Base-by-base conservation (phyloP, 2,113 vertebrate species). In the Nibea coibor region DNA sequence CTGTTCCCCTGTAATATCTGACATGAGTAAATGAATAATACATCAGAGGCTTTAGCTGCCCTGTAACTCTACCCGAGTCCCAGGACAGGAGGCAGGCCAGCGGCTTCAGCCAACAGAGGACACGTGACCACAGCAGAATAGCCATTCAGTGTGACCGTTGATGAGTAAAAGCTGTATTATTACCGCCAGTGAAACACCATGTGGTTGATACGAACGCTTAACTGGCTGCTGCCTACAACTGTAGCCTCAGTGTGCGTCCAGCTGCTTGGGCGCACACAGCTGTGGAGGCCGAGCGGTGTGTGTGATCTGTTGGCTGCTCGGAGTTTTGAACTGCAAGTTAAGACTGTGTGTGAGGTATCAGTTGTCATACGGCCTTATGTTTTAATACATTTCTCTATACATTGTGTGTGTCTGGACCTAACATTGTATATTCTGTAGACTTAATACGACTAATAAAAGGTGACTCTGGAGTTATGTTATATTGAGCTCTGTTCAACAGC, bases 21-120 rank as follows among this genome's bases (percentile, higher is more conserved):
- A 92, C 88, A 93, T 89, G 86, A 72, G 72, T 75, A 48, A 64
- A 88, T 93, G 75, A 92, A 92, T 92, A 90, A 93, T 89, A 87
- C 57, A 92, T 93, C 87, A 89, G 86, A 90, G 82, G 80, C 72
- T 89, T 85, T 81, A 86, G 87, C 89, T 87, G 80, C 56, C 79
- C 80, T 3, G 91, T 88, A 92, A 92, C 89, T 84, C 72, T 47
- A 93, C 39, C 88, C 75, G 47, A 24, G 78, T 75, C 82, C 69
- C 75, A 10, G 83, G 85, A 88, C 86, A 90, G 88, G 88, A 91
- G 88, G 86, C 81, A 80, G 84, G 82, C 84, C 86, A 19, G 75
- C 43, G n/a, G 76, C 81, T 42, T 47, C 68, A 64, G 86, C 85
- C 87, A 82, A 43, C 71, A 69, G 50, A 11, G 53, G 69, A 42